Percentiles rank a stretch among this genome's conserved stretches.
Evolutionary conservation across 2,888 invertebrate genomes (phyloP).

Genomic region (Hedya salicella): DNA sequence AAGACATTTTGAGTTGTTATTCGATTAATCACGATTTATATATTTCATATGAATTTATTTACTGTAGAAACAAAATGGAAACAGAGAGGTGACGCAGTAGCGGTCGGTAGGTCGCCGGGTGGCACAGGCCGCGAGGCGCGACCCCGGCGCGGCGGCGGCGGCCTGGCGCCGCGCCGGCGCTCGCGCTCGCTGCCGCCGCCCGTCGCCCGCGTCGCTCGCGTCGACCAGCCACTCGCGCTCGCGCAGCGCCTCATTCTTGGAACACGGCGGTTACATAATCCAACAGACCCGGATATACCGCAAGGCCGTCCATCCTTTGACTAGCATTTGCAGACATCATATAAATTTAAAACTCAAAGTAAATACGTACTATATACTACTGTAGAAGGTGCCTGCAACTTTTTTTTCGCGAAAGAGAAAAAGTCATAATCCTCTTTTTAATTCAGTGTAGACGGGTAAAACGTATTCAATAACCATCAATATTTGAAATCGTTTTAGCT

Average conservation of each 20-base stretch:
- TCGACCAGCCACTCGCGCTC: too few relatives aligned
- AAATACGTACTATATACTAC: background rate
- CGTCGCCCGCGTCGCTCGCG: too few relatives aligned
- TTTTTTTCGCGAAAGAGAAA: too few relatives aligned
- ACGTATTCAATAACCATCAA: too few relatives aligned
- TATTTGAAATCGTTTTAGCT: too few relatives aligned
- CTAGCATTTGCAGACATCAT: slow-evolving; percentile 57
- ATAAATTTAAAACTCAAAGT: slow-evolving; percentile 19
- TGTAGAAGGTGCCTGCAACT: too few relatives aligned
- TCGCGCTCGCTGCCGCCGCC: slow-evolving; percentile 43
- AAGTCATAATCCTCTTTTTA: too few relatives aligned
- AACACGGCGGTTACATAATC: slow-evolving; percentile 64
- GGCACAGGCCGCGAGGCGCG: slow-evolving; percentile 42
- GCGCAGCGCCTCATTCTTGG: slow-evolving; percentile 55
- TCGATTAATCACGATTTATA: slow-evolving; percentile 19
- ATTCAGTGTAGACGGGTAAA: too few relatives aligned
- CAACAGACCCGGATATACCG: slow-evolving; percentile 71
- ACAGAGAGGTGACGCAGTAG: slow-evolving; percentile 23
- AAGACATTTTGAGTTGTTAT: slow-evolving; percentile 6
- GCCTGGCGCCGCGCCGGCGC: slow-evolving; percentile 37
- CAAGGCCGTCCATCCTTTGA: slow-evolving; percentile 68
- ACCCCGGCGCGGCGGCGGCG: slow-evolving; percentile 38
- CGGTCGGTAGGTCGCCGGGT: slow-evolving; percentile 35
- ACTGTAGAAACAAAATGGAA: slow-evolving; percentile 4
- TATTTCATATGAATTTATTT: too few relatives aligned